Base-by-base conservation (phyloP, 2,113 vertebrate genomes). In the Ophiodon elongatus region DNA sequence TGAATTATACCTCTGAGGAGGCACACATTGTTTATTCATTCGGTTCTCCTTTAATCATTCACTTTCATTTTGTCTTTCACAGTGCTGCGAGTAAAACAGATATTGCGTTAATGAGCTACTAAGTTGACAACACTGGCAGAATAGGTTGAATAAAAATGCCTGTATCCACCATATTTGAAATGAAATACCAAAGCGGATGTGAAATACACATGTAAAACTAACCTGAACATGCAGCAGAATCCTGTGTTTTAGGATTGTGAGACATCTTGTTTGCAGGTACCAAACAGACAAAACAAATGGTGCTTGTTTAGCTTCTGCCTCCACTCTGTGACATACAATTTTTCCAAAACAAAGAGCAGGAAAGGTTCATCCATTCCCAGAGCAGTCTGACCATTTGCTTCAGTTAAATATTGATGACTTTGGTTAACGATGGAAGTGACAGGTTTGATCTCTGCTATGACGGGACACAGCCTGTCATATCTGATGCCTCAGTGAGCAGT, bases 351-450 rank as follows among this genome's bases (percentile, higher is more conserved):
- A 80, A 71, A 10, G 9, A 72, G n/a, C 23, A 64, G 65, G 8
- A 62, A 74, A 25, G 25, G 41, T 43, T 43, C 15, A n/a, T 54
- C 29, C 35, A 5, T 52, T 25, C 57, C 41, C 29, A 1, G 29
- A 62, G 14, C 57, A 25, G 45, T 78, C 66, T 60, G 41, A 68
- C 23, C 63, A 68, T 88, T 86, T 60, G 1, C 31, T 59, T 35
- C 7, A 27, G 80, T 85, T 81, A 86, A 80, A 87, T 66, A 83
- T 86, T 76, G 54, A 86, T 73, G 71, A 33, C 69, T 86, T 19
- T 74, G 63, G 77, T 78, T 77, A 71, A 85, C 66, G 69, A 60
- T 43, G 68, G 47, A 69, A 59, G 43, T 66, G 83, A 84, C 71
- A 72, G 59, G 80, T 84, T 41, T 73, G 60, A 65, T 80, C 19